Base-by-base conservation (phyloP, 2,113 vertebrate species). In the Passer montanus region DNA sequence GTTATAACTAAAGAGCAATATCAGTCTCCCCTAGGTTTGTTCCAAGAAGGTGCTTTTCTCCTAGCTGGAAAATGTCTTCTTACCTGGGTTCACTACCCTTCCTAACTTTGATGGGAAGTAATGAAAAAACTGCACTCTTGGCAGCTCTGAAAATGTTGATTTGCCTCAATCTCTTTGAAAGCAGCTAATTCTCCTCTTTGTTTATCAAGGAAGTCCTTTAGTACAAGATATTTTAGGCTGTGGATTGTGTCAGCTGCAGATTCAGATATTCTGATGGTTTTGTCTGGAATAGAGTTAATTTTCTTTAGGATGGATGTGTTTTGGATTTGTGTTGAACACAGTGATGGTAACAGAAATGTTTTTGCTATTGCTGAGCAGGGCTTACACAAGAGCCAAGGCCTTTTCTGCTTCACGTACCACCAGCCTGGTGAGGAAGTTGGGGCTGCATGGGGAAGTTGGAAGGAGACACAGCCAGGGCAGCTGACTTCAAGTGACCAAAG, bases 61-160 rank as follows among this genome's bases (percentile, higher is more conserved):
- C 27, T 69, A 3, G 44, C 20, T 80, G 37, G 13, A 50, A 70
- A 79, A 20, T 39, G 4, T 35, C 64, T 79, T 83, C 64, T 41
- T 22, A 35, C 2, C 11, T 24, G 10, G 2, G 3, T 44, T 85
- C 41, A 18, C 22, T 60, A 31, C 7, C 1, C 10, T 88, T 83
- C 13, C 10, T 53, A 77, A n/a, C 13, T 85, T 64, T 22, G 15
- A 7, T 60, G 15, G 27, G 17, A 52, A 82, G 18, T 53, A 70
- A 35, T 27, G 44, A 72, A 72, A n/a, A 67, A 0, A 3, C 5
- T 15, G 19, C 13, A 53, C 0, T 1, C 9, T 63, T 58, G 30
- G 7, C 19, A 78, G 8, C 20, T 78, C 30, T 79, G 41, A 68
- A 78, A 49, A 13, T 59, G 14, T 53, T 15, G 6, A 62, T 66